A percentile compares a stretch with the other conserved stretches of the same genome.
Conservation (phyloP, 1,140 invertebrate species). For the Aleiodes sp. region DNA sequence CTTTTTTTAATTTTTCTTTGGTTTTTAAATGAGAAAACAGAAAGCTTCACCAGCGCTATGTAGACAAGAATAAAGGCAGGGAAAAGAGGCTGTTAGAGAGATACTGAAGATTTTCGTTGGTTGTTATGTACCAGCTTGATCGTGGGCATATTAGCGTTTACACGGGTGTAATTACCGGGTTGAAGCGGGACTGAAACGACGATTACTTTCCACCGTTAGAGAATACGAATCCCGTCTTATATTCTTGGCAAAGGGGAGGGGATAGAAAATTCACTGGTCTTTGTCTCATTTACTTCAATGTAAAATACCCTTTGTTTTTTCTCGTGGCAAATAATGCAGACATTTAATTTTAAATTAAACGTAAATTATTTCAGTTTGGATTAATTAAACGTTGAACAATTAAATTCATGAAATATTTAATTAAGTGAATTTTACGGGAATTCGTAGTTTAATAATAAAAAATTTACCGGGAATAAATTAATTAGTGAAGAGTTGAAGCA, state of each 20-base stretch:
- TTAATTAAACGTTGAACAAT: no score
- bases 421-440: no score
- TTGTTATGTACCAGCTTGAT: slow-evolving; percentile 4
- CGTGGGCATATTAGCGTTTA: slow-evolving; percentile 14
- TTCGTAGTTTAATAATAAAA: no score
- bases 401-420: no score
- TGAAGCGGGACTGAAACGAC: slow-evolving; percentile 5
- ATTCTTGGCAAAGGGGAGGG: neutral
- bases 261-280: neutral
- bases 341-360: neutral
- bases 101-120: neutral
- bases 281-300: slow-evolving; percentile 10
- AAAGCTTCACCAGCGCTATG: neutral
- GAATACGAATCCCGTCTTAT: slow-evolving; percentile 1
- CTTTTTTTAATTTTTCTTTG: no score
- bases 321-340: neutral
- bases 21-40: neutral
- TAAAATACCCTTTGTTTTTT: neutral
- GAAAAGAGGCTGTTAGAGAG: neutral
- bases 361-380: no score
- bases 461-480: no score
- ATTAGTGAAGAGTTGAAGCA: no score
- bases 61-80: neutral
- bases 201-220: neutral
- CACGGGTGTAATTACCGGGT: slow-evolving; percentile 15